Evolutionary conservation across 2,797 vertebrate species (phyloP).

Genomic region (Ptychadena robeensis): DNA sequence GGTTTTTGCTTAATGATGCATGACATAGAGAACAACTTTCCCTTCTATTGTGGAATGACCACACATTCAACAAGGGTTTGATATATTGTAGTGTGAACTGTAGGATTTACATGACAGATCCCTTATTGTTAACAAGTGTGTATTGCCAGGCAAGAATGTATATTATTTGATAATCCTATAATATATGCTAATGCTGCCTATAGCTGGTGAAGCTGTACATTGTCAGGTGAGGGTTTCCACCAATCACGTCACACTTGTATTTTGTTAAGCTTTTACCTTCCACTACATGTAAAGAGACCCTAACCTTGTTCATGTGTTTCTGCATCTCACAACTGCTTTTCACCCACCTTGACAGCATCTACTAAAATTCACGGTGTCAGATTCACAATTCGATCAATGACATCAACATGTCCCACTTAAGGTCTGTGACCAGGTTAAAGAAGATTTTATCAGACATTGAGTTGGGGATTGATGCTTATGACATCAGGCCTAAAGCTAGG

Average conservation of each 20-base stretch:
- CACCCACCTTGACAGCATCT: no score
- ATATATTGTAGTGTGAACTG: not conserved
- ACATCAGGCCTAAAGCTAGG: no score
- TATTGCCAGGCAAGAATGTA: constrained; percentile 16
- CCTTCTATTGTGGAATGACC: not conserved
- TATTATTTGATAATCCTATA: constrained; percentile 37
- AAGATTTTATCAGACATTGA: no score
- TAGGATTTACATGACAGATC: constrained; percentile 10
- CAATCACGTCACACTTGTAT: not conserved
- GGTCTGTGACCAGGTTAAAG: no score
- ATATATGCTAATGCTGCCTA: not conserved
- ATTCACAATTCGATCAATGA: no score
- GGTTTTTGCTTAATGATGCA: constrained; percentile 9
- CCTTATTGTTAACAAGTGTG: not conserved
- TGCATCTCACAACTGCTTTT: no score
- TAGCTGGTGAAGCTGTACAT: not conserved
- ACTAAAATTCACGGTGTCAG: no score
- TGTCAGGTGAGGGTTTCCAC: not conserved
- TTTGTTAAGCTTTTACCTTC: no score
- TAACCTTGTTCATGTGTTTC: no score
- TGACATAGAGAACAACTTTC: not conserved
- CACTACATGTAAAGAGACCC: no score
- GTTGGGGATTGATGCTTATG: no score
- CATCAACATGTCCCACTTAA: no score
- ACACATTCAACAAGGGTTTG: not conserved